Evolutionary conservation across 1,140 invertebrate species (phyloP).

Genomic region (Aphis gossypii): DNA sequence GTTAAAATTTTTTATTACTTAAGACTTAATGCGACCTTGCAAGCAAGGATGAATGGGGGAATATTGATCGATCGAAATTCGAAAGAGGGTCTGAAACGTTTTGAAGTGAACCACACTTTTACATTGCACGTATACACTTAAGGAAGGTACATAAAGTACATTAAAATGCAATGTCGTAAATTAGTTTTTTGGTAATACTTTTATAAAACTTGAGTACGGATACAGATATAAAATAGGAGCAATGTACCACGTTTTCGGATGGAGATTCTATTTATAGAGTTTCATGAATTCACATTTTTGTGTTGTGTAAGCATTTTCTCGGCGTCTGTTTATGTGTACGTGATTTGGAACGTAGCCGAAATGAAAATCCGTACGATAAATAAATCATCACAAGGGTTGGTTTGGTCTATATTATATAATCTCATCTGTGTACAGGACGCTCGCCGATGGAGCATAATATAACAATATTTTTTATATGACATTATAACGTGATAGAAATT

Average conservation of each 20-base stretch:
- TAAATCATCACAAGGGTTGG: slow-evolving; percentile 30
- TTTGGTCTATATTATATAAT: neutral
- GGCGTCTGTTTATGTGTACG: neutral
- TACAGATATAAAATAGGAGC: neutral
- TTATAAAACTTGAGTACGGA: neutral
- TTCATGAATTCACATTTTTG: neutral
- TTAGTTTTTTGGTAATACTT: neutral
- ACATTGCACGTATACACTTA: neutral
- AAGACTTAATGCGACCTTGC: neutral
- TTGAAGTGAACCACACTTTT: neutral
- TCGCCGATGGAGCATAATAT: neutral
- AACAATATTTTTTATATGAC: neutral
- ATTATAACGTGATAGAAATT: neutral
- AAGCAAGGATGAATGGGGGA: neutral
- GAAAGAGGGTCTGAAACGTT: neutral
- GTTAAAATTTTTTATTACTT: neutral
- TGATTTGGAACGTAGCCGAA: slow-evolving; percentile 23
- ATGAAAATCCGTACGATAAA: slow-evolving; percentile 36
- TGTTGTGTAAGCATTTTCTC: neutral
- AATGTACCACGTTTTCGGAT: neutral
- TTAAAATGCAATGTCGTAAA: neutral
- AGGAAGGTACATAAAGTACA: neutral
- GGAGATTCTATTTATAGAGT: neutral
- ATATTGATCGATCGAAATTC: neutral
- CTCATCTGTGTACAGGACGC: neutral